Percentiles rank a stretch among this genome's conserved stretches.
phyloP scores from a whole-genome alignment of 53 echinoderm and acorn worm genomes.

The Zoroaster sp. region DNA sequence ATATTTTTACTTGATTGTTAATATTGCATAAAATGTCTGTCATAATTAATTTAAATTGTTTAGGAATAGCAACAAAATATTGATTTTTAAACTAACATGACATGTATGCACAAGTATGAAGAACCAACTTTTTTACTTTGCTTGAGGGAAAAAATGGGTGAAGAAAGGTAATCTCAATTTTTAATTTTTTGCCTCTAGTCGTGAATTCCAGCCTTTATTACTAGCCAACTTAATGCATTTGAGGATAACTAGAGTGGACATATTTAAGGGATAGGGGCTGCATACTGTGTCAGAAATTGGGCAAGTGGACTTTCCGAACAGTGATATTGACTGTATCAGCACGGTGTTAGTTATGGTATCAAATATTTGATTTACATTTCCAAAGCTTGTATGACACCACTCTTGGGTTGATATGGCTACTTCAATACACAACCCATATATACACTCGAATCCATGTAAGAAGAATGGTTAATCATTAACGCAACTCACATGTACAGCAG shows the following conservation, averaged over 20 bases:
- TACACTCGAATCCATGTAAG: not conserved
- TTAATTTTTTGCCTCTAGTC: not conserved
- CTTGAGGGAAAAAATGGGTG: not conserved
- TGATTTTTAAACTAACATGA: no score
- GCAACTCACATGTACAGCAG: not conserved
- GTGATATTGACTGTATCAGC: not conserved
- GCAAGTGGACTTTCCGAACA: not conserved
- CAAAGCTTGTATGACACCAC: constrained; percentile 7
- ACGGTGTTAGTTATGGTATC: not conserved
- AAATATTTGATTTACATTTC: constrained; percentile 23
- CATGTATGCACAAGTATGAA: no score
- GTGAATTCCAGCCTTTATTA: not conserved
- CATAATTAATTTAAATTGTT: no score
- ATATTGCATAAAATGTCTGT: no score
- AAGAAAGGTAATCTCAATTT: not conserved
- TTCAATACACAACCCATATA: constrained; percentile 41
- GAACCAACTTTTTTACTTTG: no score
- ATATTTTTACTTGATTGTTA: no score
- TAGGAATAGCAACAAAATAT: no score
- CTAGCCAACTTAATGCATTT: not conserved
- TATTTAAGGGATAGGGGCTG: not conserved
- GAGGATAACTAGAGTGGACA: not conserved
- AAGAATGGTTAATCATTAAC: constrained; percentile 29
- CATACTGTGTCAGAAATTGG: not conserved
- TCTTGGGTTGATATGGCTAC: constrained; percentile 38